Evolutionary conservation across 2,888 invertebrate genomes (phyloP), one percentile per base, ranked within the genome.

Genomic region (Herminia tarsipennalis): DNA sequence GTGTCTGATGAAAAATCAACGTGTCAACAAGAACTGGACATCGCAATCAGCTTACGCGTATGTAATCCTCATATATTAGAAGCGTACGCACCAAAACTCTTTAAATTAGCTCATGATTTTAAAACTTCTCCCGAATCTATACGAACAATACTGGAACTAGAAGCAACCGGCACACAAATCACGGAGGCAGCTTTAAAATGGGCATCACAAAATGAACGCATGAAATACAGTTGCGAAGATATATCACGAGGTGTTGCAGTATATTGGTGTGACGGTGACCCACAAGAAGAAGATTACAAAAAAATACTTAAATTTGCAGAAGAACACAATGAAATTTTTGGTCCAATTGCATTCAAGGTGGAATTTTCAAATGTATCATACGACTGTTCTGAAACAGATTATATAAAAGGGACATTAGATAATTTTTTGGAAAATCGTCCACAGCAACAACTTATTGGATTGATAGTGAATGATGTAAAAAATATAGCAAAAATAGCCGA

Each of bases 1-100:
- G 16, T 5, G 3, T 1, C 34, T 0, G 4, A 0, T 0, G 14
- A 0, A 1, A 4, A 27, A 9, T 21, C 9, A 3, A 0, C 18
- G 2, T 63, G 65, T 13, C 5, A 14, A 27, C 30, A 25, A 4
- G 42, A 50, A 13, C n/a, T 59, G n/a, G 56, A 62, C 24, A 6
- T 39, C 2, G 12, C 32, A 3, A 18, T 64, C 6, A 43, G 48
- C 2, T 25, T 64, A 20, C 63, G 64, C 16, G 42, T 54, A 17
- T 44, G 28, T 16, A 52, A 60, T 4, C 30, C 48, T 3, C 12
- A 3, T 17, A 5, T 1, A 6, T 10, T 46, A n/a, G 3, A 2
- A 13, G 30, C 16, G 12, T 14, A 24, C 1, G 46, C 30, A 27
- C 22, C 29, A 5, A 16, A 36, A 22, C 12, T 47, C 2, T 22